phyloP scores from a whole-genome alignment of 2,888 invertebrate species.

The Hydroisotoma schaefferi region DNA sequence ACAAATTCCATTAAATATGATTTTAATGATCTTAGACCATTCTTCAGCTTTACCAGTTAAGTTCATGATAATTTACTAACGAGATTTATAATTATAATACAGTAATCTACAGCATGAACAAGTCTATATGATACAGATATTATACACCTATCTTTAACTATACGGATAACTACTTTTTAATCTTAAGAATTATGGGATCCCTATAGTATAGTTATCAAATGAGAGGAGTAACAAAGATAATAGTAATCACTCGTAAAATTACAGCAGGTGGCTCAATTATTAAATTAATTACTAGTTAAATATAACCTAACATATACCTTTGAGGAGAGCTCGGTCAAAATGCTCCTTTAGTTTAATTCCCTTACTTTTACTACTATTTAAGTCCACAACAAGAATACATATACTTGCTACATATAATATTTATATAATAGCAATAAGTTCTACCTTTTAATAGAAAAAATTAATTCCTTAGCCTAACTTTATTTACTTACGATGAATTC shows the following conservation, averaged over 20 bases:
- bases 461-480: too few relatives aligned
- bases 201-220: background rate
- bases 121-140: too few relatives aligned
- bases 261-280: background rate
- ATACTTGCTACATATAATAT: too few relatives aligned
- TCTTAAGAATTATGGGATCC: background rate
- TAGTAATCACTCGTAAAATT: background rate
- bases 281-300: too few relatives aligned
- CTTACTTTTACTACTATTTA: background rate
- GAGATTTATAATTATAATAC: background rate
- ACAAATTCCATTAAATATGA: slow-evolving; percentile 20
- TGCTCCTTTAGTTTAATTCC: background rate
- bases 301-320: too few relatives aligned
- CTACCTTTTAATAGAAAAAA: too few relatives aligned
- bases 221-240: background rate
- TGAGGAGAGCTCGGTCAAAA: background rate
- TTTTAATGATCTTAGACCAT: slow-evolving; percentile 23
- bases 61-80: slow-evolving; percentile 6
- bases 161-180: background rate
- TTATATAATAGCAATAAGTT: too few relatives aligned
- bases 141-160: too few relatives aligned
- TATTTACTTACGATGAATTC: background rate
- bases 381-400: too few relatives aligned
- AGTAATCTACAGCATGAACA: slow-evolving; percentile 4
- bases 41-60: slow-evolving; percentile 18